Evolutionary conservation across 1,140 invertebrate genomes (phyloP).

Genomic region (Acromyrmex echinatior): DNA sequence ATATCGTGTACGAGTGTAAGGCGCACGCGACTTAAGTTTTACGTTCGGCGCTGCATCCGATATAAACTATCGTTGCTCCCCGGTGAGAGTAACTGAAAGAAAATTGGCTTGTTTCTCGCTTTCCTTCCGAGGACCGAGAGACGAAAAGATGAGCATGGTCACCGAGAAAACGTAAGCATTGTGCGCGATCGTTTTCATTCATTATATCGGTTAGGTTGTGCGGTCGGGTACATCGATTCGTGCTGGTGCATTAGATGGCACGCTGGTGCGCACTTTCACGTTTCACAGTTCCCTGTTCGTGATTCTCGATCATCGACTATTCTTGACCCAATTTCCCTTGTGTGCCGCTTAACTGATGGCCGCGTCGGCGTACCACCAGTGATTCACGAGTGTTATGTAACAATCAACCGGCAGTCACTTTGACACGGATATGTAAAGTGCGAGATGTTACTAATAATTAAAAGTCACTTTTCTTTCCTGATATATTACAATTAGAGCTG

Average conservation of each 20-base stretch:
- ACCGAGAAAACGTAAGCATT: slow-evolving; percentile 55
- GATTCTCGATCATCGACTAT: neutral
- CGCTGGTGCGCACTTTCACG: too few relatives aligned
- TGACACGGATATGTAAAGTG: neutral
- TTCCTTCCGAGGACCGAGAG: neutral
- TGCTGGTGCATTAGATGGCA: neutral
- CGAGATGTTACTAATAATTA: neutral
- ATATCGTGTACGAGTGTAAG: neutral
- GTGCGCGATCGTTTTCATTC: neutral
- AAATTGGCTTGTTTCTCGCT: neutral
- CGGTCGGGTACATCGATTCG: too few relatives aligned
- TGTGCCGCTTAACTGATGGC: neutral
- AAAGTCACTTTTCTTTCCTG: neutral
- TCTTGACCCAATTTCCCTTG: neutral
- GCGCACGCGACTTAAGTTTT: neutral
- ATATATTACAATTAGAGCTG: neutral
- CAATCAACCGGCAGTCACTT: neutral
- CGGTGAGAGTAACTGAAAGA: neutral
- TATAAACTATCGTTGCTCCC: neutral
- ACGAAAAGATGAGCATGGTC: slow-evolving; percentile 53
- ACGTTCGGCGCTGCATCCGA: too few relatives aligned
- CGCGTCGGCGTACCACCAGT: neutral
- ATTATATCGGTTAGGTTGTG: neutral
- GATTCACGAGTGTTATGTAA: slow-evolving; percentile 35
- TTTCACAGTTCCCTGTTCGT: neutral